Evolutionary conservation across 2,797 vertebrate genomes (phyloP), one percentile per base, ranked within the genome.

Genomic region (Muraenolepis orangiensis): DNA sequence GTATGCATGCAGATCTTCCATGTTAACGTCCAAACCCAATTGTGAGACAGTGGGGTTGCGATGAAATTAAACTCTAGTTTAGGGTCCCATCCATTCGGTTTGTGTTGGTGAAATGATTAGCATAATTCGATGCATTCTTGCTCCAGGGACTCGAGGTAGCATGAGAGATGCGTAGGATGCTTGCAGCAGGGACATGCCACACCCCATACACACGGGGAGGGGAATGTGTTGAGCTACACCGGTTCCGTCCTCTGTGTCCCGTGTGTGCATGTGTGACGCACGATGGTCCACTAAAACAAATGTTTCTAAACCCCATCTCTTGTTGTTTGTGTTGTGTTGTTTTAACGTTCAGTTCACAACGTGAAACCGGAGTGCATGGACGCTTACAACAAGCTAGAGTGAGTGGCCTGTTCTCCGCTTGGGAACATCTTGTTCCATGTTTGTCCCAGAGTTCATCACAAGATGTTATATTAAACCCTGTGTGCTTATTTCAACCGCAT

Each of bases 321-420:
- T 23, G 20, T n/a, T 57, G 6, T 57, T n/a, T 57, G 6, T 57
- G 6, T 57, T 70, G 83, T 34, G 76, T 73, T 18, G 66, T 78
- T 76, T 46, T 85, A 71, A 84, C 4, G 89, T 77, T 30, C 88
- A 98, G 97, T 98, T 94, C 96, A 98, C 89, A 96, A 95, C 0
- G 93, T 98, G 86, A 98, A 98, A 87, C 96, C 96, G 0, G 96
- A 98, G 76, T 97, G 93, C 85, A 91, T 96, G 88, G 95, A 96
- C 1, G 88, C 92, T 31, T 98, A 98, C 87, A 98, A 97, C 93
- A 91, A 83, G 85, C 92, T 98, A 29, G 94, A 96, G 97, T 98
- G 86, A 98, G 97, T 87, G 23, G 72, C 14, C 28, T 16, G 34
- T 11, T 29, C 38, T 34, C 1, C 26, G 16, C n/a, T n/a, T 51